A percentile compares a stretch with the other conserved stretches of the same genome.
Evolutionary conservation across 2,113 vertebrate species (phyloP).

Genomic region (Ceyx margarethae): DNA sequence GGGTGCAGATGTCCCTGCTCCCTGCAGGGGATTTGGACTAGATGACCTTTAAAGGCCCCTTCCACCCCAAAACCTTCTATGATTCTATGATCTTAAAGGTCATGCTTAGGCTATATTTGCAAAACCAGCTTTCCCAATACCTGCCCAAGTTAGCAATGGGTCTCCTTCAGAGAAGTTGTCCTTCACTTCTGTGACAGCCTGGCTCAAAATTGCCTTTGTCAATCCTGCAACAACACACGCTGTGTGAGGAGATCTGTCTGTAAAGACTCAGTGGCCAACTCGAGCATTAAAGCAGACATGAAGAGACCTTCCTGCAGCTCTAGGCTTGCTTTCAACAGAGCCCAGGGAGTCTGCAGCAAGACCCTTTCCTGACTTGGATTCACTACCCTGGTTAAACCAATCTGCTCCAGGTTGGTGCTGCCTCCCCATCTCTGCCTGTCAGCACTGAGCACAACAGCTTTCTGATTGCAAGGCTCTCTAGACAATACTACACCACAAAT

Average conservation of each 20-base stretch:
- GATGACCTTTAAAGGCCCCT: background rate
- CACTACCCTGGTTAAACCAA: rapidly evolving
- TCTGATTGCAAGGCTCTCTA: background rate
- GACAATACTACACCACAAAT: background rate
- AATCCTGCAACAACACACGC: rapidly evolving
- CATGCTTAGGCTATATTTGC: background rate
- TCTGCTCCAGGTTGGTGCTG: background rate
- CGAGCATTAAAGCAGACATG: rapidly evolving
- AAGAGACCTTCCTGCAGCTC: background rate
- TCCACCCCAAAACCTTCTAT: background rate
- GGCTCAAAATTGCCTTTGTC: background rate
- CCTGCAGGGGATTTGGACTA: background rate
- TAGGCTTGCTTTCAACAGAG: background rate
- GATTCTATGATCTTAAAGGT: background rate
- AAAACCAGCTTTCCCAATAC: background rate
- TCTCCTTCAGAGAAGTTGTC: background rate
- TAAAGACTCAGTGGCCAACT: background rate
- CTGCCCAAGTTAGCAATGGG: background rate
- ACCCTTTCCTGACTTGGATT: background rate
- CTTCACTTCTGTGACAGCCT: background rate
- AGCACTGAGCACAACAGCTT: background rate
- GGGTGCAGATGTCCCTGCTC: too few species aligned
- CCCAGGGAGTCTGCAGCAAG: background rate
- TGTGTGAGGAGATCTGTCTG: background rate
- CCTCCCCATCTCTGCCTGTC: background rate